Conservation (phyloP, 2,113 vertebrate genomes). For the Equus quagga region DNA sequence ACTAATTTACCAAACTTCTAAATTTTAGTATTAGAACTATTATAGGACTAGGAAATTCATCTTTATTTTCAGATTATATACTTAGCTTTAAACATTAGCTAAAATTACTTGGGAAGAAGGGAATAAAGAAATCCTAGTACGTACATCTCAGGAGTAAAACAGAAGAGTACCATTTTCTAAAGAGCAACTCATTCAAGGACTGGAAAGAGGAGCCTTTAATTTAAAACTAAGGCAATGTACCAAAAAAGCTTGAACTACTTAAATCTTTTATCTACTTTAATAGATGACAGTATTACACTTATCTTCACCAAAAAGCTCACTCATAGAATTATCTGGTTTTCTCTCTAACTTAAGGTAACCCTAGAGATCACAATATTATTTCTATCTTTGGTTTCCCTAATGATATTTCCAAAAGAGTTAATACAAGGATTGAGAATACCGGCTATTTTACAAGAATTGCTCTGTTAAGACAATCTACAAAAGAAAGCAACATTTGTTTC, state of each 20-base stretch:
- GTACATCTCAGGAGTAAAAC: background rate
- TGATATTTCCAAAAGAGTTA: background rate
- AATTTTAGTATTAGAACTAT: background rate
- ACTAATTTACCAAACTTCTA: background rate
- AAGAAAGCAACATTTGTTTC: background rate
- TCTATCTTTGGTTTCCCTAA: background rate
- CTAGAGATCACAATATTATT: background rate
- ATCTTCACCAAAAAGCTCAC: background rate
- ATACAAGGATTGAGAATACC: background rate
- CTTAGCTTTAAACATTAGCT: slow-evolving; percentile 1
- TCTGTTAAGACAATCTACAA: background rate
- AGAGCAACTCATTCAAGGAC: background rate
- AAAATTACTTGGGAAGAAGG: background rate
- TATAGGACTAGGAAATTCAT: background rate
- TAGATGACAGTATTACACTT: background rate
- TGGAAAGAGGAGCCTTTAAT: background rate
- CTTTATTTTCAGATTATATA: background rate
- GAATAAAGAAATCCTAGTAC: slow-evolving; percentile 3
- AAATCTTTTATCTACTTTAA: background rate
- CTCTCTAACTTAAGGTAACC: background rate
- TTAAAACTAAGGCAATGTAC: background rate
- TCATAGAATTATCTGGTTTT: background rate
- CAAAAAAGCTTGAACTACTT: background rate
- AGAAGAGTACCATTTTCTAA: background rate
- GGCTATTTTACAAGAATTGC: background rate